phyloP scores from a whole-genome alignment of 53 echinoderm and acorn worm genomes.

The Holothuria leucospilota region DNA sequence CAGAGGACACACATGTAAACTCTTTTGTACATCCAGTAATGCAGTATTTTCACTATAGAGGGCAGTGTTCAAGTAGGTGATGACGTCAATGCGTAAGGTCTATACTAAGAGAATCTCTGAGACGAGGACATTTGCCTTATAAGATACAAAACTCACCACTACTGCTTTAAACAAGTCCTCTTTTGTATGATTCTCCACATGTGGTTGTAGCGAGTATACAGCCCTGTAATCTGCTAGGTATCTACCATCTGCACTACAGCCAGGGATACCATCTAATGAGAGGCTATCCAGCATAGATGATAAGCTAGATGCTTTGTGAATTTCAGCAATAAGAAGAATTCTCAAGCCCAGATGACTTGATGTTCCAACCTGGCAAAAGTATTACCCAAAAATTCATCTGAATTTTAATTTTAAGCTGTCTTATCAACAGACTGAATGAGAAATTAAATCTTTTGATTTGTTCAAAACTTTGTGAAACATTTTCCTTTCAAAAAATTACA shows the following conservation, averaged over 20 bases:
- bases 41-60: no score
- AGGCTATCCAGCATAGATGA: conserved; percentile 18
- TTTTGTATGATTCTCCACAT: conserved; percentile 66
- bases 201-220: conserved; percentile 73
- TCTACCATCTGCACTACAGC: conserved; percentile 46
- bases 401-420: not conserved
- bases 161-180: conserved; percentile 66
- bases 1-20: no score
- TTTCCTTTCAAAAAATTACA: not conserved
- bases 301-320: conserved; percentile 1
- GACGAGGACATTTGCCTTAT: no score
- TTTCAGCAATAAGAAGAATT: conserved; percentile 65
- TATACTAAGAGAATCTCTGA: no score
- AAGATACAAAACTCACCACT: conserved; percentile 52
- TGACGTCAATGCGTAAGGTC: no score
- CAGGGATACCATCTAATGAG: conserved; percentile 13
- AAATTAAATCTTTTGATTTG: no score
- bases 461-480: not conserved
- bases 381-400: not conserved
- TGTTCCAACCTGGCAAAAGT: conserved; percentile 55
- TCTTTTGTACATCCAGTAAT: no score
- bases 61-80: no score
- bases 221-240: conserved; percentile 69
- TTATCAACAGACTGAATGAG: not conserved
- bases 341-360: conserved; percentile 75